Conservation (phyloP, 2,888 invertebrate species). For the Hypomecis punctinalis region DNA sequence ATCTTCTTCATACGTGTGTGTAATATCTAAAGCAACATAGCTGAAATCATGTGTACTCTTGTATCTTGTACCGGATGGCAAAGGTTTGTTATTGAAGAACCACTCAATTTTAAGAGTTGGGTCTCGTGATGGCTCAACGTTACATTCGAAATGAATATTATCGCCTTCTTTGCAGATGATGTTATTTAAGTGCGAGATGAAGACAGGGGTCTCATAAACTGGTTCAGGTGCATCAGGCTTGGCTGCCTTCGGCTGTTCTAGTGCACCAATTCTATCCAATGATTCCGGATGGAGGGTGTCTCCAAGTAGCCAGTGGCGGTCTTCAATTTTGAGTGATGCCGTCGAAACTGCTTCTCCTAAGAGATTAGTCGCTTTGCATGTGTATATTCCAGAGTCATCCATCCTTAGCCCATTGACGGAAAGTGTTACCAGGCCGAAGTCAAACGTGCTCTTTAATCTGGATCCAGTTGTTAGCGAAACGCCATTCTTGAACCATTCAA, state of each 20-base stretch:
- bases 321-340: conserved; percentile 94
- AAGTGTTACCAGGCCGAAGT: conserved; percentile 97
- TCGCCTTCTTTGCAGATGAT: conserved; percentile 95
- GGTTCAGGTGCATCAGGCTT: conserved; percentile 90
- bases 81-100: conserved; percentile 96
- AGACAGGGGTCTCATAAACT: conserved; percentile 93
- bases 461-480: conserved; percentile 93
- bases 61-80: conserved; percentile 95
- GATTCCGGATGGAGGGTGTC: conserved; percentile 96
- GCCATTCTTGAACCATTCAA: conserved; percentile 98
- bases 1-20: conserved; percentile 95
- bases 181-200: conserved; percentile 96
- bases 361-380: conserved; percentile 96
- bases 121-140: conserved; percentile 96
- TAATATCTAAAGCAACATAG: conserved; percentile 95
- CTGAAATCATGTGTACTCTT: conserved; percentile 98
- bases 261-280: conserved; percentile 92
- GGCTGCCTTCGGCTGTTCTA: conserved; percentile 91
- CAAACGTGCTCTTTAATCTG: conserved; percentile 96
- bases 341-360: conserved; percentile 98
- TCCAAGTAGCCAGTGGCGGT: conserved; percentile 94
- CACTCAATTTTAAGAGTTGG: conserved; percentile 96
- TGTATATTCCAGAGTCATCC: conserved; percentile 98
- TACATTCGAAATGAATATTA: conserved; percentile 95
- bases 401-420: conserved; percentile 94